Percentiles rank a stretch among this genome's conserved stretches.
Conservation (phyloP, 2,797 vertebrate genomes). For the Amniataba percoides region DNA sequence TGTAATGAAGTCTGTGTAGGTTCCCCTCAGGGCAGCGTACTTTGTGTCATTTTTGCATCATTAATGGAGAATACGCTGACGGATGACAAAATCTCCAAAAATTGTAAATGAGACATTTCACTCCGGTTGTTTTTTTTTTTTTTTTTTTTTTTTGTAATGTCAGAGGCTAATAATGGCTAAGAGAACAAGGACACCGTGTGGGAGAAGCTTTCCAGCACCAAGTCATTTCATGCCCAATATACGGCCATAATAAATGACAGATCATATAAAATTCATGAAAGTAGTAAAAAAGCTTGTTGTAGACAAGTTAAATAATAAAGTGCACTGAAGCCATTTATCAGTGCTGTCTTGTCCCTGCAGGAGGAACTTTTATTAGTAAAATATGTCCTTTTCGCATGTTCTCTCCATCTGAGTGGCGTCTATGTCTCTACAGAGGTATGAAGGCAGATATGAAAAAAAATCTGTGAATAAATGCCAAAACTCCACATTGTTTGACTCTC, state of each 20-base stretch:
- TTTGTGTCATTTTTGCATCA: constrained; percentile 78
- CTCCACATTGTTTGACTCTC: neutral
- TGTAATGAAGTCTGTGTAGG: constrained; percentile 77
- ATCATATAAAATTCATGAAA: constrained; percentile 75
- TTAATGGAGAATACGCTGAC: constrained; percentile 73
- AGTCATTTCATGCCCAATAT: constrained; percentile 61
- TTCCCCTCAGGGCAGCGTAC: constrained; percentile 65
- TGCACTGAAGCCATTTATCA: constrained; percentile 56
- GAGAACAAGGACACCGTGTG: constrained; percentile 33
- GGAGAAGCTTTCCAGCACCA: constrained; percentile 28
- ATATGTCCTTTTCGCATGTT: constrained; percentile 14
- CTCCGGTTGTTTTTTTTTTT: constrained; percentile 60
- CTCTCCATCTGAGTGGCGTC: no score
- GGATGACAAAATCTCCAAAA: constrained; percentile 62
- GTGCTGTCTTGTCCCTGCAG: constrained; percentile 30
- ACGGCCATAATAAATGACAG: constrained; percentile 59
- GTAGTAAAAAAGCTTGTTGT: constrained; percentile 71
- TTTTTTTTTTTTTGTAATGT: constrained; percentile 38
- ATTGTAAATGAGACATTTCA: constrained; percentile 76
- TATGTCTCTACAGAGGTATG: neutral
- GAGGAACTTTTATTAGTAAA: constrained; percentile 29
- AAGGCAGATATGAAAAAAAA: constrained; percentile 2
- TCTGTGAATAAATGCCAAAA: neutral
- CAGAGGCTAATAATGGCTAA: constrained; percentile 54
- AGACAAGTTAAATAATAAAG: constrained; percentile 69